phyloP scores from a whole-genome alignment of 92 coral and sea anemone species.

The Epizoanthus illoricatus region DNA sequence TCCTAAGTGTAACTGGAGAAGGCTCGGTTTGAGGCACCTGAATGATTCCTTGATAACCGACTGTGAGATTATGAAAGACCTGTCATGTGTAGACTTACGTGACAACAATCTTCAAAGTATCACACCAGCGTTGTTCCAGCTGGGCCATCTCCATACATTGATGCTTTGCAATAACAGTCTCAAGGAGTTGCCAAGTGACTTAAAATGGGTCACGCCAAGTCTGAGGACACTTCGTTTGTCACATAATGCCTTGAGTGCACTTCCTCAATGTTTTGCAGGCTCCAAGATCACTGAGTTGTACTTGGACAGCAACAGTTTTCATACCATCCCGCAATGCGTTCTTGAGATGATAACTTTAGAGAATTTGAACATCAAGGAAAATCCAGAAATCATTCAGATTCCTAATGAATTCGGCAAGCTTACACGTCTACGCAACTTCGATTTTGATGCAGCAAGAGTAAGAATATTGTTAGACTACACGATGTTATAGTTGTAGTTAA shows the following conservation, averaged over 20 bases:
- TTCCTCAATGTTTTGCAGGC: slow-evolving; percentile 47
- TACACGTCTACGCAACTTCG: slow-evolving; percentile 35
- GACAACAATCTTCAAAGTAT: slow-evolving; percentile 49
- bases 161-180: slow-evolving; percentile 49
- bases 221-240: slow-evolving; percentile 53
- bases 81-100: slow-evolving; percentile 54
- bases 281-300: slow-evolving; percentile 53
- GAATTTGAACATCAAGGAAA: slow-evolving; percentile 54
- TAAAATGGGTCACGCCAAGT: slow-evolving; percentile 40
- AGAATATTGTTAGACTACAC: not conserved
- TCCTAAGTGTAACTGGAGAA: slow-evolving; percentile 53
- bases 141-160: slow-evolving; percentile 49
- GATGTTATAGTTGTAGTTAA: no score
- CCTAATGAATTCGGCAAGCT: slow-evolving; percentile 65
- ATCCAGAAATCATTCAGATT: slow-evolving; percentile 44
- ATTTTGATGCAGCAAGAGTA: slow-evolving; percentile 56
- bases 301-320: slow-evolving; percentile 47
- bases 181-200: slow-evolving; percentile 44
- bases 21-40: slow-evolving; percentile 38
- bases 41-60: slow-evolving; percentile 39
- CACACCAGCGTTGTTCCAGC: slow-evolving; percentile 47
- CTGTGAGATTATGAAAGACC: slow-evolving; percentile 13
- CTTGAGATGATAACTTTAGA: slow-evolving; percentile 47
- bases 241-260: slow-evolving; percentile 41
- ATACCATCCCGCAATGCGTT: slow-evolving; percentile 51